Evolutionary conservation across 2,797 vertebrate species (phyloP).

Genomic region (Margarornis squamiger): DNA sequence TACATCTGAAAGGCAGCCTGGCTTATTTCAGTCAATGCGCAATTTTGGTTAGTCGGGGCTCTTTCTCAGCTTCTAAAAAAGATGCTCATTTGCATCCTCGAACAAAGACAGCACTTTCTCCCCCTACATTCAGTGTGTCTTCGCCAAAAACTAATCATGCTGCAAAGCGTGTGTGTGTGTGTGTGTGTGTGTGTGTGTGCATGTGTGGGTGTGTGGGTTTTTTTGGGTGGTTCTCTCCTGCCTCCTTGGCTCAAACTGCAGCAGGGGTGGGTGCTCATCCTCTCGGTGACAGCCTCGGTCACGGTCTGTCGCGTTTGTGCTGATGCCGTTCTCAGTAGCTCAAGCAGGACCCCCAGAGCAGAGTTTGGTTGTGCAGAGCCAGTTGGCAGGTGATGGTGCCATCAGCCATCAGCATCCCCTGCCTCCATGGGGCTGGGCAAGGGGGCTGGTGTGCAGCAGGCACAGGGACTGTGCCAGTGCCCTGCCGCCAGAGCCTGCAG

Average conservation of each 20-base stretch:
- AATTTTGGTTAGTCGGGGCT: conserved; percentile 65
- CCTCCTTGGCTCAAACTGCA: not conserved
- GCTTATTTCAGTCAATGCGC: conserved; percentile 67
- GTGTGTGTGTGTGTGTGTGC: not conserved
- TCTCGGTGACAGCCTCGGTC: accelerated
- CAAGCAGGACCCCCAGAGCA: accelerated
- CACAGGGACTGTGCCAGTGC: not conserved
- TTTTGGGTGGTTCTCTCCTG: not conserved
- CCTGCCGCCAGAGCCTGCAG: accelerated
- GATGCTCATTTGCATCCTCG: conserved; percentile 66
- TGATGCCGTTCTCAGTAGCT: accelerated
- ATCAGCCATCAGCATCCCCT: accelerated
- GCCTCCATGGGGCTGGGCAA: accelerated
- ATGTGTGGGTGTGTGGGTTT: not conserved
- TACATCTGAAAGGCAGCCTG: conserved; percentile 62
- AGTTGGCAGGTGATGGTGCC: accelerated
- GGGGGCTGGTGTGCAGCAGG: accelerated
- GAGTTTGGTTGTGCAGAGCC: not conserved
- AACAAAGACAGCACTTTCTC: conserved; percentile 51
- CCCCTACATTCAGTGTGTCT: not conserved
- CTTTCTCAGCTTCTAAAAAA: conserved; percentile 68
- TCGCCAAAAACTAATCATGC: conserved; percentile 30
- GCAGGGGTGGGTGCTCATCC: not conserved
- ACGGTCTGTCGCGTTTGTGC: not conserved
- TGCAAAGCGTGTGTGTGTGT: not conserved